Evolutionary conservation across 2,888 invertebrate species (phyloP), one percentile per base, ranked within the genome.

Genomic region (Synanthedon myopaeformis): DNA sequence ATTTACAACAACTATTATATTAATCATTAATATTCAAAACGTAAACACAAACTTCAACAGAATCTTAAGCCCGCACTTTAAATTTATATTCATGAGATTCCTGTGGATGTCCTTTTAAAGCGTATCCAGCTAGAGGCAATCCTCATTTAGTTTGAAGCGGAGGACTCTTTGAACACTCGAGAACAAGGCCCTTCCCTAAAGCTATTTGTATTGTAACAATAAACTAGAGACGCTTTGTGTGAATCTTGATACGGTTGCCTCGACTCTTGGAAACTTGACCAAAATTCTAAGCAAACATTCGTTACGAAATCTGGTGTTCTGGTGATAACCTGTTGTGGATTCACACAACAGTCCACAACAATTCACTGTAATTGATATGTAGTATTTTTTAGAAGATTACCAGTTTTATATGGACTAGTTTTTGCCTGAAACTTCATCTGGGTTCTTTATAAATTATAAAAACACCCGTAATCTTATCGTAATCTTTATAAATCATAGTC

Each of bases 111-210:
- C 49, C 55, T 56, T 52, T 55, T 52, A 45, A 58, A 57, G 42
- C 52, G 55, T 50, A 53, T 52, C 55, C 55, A 54, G 55, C 56
- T 54, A 49, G 51, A 41, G 52, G 53, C 55, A 59, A 59, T 57
- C 52, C 56, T 54, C 50, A 52, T 56, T 59, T 52, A 57, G 56
- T 57, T 58, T 56, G 53, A 49, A 54, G 56, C 54, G 55, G 49
- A 50, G 23, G 35, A 13, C 48, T 52, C 45, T 54, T 51, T 23
- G 42, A 42, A 41, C 50, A 12, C 49, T 50, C 49, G 42, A 54
- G 54, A 56, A 42, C 35, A 49, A 35, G 53, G 49, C 50, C 41
- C 41, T 49, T 17, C 12, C 19, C 49, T 17, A 12, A 6, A 49
- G 49, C 49, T 49, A 23, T 49, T 49, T 49, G 23, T 49, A 49